Percentiles rank a stretch among this genome's conserved stretches.
phyloP scores from a whole-genome alignment of 2,113 vertebrate species.

The Megalops atlanticus region DNA sequence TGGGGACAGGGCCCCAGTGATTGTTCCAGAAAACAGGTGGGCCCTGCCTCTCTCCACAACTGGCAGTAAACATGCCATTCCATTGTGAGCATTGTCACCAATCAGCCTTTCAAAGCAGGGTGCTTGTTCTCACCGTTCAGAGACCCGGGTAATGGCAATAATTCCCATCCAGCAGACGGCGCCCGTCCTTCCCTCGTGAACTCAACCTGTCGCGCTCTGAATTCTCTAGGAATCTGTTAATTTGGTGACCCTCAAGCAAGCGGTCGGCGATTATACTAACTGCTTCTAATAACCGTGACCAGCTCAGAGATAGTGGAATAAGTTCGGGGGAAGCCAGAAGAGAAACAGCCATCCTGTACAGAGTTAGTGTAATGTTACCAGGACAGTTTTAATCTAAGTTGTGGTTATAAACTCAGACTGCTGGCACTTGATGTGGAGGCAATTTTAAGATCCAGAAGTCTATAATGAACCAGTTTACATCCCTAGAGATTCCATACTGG shows the following conservation, averaged over 20 bases:
- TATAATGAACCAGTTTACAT: too few relatives aligned
- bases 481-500: too few relatives aligned
- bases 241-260: background rate
- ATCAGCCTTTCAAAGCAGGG: background rate
- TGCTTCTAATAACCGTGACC: background rate
- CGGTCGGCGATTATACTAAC: background rate
- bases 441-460: too few relatives aligned
- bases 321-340: too few relatives aligned
- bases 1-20: background rate
- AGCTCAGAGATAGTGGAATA: background rate
- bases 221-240: background rate
- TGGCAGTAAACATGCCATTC: background rate
- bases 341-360: too few relatives aligned
- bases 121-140: background rate
- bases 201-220: background rate
- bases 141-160: background rate
- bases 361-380: too few relatives aligned
- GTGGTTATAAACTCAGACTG: too few relatives aligned
- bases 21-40: background rate
- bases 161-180: background rate
- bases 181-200: background rate
- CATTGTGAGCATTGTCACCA: background rate
- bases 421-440: too few relatives aligned
- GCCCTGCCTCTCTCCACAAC: background rate
- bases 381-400: too few relatives aligned